phyloP scores from a whole-genome alignment of 2,113 vertebrate species.

The Rhea americana region DNA sequence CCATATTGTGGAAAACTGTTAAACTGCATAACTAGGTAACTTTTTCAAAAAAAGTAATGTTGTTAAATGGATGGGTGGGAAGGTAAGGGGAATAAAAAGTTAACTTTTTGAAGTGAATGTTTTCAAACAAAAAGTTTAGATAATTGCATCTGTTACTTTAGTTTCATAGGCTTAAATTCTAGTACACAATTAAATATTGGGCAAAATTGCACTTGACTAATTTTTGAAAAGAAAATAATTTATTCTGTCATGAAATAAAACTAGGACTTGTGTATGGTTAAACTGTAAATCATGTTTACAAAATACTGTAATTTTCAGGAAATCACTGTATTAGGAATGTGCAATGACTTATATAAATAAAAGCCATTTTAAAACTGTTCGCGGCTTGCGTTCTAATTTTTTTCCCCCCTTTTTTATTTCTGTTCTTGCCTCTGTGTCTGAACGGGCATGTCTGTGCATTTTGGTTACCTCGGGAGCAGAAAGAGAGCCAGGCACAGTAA shows the following conservation, averaged over 20 bases:
- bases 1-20: slow-evolving; percentile 78
- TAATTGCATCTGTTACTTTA: slow-evolving; percentile 79
- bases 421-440: slow-evolving; percentile 85
- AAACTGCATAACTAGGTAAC: slow-evolving; percentile 73
- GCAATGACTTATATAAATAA: slow-evolving; percentile 88
- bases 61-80: slow-evolving; percentile 64
- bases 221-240: slow-evolving; percentile 83
- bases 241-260: slow-evolving; percentile 83
- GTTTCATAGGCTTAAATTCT: slow-evolving; percentile 77
- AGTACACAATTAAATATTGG: slow-evolving; percentile 74
- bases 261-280: slow-evolving; percentile 81
- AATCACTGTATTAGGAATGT: slow-evolving; percentile 89
- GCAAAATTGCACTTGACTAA: slow-evolving; percentile 86
- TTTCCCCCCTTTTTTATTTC: slow-evolving; percentile 85
- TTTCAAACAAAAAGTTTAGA: slow-evolving; percentile 72
- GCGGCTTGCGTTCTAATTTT: slow-evolving; percentile 86
- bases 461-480: slow-evolving; percentile 88
- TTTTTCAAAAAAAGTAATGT: slow-evolving; percentile 74
- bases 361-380: slow-evolving; percentile 86
- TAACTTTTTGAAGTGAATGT: slow-evolving; percentile 77
- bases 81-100: slow-evolving; percentile 51
- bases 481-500: slow-evolving; percentile 94
- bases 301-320: slow-evolving; percentile 85
- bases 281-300: slow-evolving; percentile 84
- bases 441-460: slow-evolving; percentile 86